Base-by-base conservation (phyloP, 2,797 vertebrate species). In the Poeciliopsis gracilis region DNA sequence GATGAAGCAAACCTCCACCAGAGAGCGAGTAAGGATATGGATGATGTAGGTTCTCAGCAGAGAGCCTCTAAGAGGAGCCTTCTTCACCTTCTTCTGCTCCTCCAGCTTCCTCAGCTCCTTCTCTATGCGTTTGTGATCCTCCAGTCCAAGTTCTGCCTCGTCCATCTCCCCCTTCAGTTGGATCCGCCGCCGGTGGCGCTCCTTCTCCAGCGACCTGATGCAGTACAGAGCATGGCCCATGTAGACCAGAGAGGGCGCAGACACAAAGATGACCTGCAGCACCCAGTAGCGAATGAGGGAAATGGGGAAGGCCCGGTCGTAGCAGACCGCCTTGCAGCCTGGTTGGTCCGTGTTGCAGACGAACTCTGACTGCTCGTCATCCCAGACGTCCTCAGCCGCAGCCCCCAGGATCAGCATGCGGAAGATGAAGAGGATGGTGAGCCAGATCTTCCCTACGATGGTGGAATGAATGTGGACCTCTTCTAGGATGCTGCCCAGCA, bases 231-330 rank as follows among this genome's bases (percentile, higher is more conserved):
- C 97, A 0, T 99, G 97, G 43, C 97, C 97, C 98, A 98, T 98
- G 93, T 98, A 98, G 69, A 98, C 96, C 9, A 98, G 92, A 0
- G 97, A 98, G 0, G 98, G 97, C 0, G 97, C 97, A 12, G 97
- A 99, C 61, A 99, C 97, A 36, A 98, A 99, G 77, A 99, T 97
- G 77, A 99, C 96, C 90, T 98, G 97, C 82, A 99, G 93, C 2
- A 99, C 97, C 98, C 98, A 99, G 91, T 96, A 99, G 78, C 97
- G 96, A 82, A 99, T 97, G 87, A 98, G 95, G 79, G 97, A 98
- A 91, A 98, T 98, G 36, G 97, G 97, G 84, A 98, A 99, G 70
- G 97, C 97, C 74, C 95, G 93, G 88, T 98, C 97, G 0, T 98
- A 99, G 76, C 97, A 99, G 87, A 99, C 95, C 0, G 96, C 96